Base-by-base conservation (phyloP, 2,888 invertebrate species). In the Gryllus longicercus region DNA sequence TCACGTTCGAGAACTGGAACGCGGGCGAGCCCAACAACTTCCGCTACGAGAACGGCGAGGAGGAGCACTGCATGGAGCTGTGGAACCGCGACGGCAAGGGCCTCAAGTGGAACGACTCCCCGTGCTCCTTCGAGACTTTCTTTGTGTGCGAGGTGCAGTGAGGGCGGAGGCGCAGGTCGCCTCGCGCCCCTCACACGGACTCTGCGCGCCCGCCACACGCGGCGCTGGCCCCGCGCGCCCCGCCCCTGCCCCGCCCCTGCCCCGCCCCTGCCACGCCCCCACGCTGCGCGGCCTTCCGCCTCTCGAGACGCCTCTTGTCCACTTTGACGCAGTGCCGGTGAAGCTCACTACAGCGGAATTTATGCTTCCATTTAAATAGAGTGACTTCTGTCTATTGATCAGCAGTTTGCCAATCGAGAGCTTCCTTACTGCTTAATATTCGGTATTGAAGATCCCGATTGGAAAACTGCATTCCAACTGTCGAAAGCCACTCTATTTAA, bases 21-120 rank as follows among this genome's bases (percentile, higher is more conserved):
- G 95, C 96, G 0, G 96, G 96, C 0, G 96, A 96, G 85, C 96
- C 96, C 1, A 96, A 96, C 88, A 96, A 96, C 88, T 96, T 96
- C 90, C 93, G 95, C 83, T 95, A 95, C 87, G 96, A 96, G 87
- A 96, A 96, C 86, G 96, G 96, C 11, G 96, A 96, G 87, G 96
- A 96, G 86, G 96, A 96, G 86, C 96, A 96, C 87, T 96, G 96
- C 84, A 86, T 96, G 83, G 96, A 96, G 86, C 89, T 96, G 38
- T 96, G 96, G 96, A 94, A 96, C 88, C 90, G 96, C 83, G 96
- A 96, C 85, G 96, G 95, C 82, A 96, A 96, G 86, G 96, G 96
- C 0, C 89, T 96, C 18, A 96, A 95, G 86, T 96, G 96, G 96
- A 96, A 96, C 88, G 96, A 96, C 86, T 95, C 96, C 0, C 96